These are phyloP conservation scores for Diacarnus erythraeanus DNA, from an alignment of 37 sponge, comb jelly and placozoan species.

Conservation along the genomic window DNA sequence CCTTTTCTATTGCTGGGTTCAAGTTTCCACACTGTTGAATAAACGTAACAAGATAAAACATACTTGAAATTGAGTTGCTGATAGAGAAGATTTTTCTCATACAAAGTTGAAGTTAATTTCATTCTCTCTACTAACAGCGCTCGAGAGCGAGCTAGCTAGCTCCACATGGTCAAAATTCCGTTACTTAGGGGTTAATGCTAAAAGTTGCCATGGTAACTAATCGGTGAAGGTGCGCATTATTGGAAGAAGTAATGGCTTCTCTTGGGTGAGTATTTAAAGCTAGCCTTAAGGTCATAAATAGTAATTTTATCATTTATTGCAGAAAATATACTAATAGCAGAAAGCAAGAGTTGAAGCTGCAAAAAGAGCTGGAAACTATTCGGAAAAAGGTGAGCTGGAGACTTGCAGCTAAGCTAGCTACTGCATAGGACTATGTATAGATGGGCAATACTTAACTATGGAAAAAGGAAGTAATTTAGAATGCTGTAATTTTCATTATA, in stretches of 20 bases:
- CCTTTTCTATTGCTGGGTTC: background rate
- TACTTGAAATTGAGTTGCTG: constrained; percentile 38
- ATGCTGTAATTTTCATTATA: too few relatives aligned
- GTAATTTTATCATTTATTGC: background rate
- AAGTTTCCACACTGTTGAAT: background rate
- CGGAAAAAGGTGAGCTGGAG: constrained; percentile 29
- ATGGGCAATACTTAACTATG: too few relatives aligned
- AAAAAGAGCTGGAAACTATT: constrained; percentile 30
- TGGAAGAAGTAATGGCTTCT: background rate
- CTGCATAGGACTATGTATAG: too few relatives aligned
- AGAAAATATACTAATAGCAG: constrained; percentile 34
- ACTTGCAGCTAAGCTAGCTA: too few relatives aligned
- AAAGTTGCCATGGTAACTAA: background rate
- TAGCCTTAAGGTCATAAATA: background rate
- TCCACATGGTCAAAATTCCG: too few relatives aligned
- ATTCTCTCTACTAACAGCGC: background rate
- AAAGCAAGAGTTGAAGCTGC: constrained; percentile 27
- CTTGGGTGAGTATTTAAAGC: background rate
- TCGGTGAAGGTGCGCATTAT: background rate
- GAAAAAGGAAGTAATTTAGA: too few relatives aligned
- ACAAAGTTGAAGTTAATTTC: constrained; percentile 7
- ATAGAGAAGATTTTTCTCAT: constrained; percentile 36
- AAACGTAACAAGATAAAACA: background rate
- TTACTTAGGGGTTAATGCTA: too few relatives aligned
- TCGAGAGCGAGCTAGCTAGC: too few relatives aligned